Percentiles rank a stretch among this genome's conserved stretches.
Evolutionary conservation across 1,140 invertebrate species (phyloP).

Genomic region (Lamellibrachia luymesi): DNA sequence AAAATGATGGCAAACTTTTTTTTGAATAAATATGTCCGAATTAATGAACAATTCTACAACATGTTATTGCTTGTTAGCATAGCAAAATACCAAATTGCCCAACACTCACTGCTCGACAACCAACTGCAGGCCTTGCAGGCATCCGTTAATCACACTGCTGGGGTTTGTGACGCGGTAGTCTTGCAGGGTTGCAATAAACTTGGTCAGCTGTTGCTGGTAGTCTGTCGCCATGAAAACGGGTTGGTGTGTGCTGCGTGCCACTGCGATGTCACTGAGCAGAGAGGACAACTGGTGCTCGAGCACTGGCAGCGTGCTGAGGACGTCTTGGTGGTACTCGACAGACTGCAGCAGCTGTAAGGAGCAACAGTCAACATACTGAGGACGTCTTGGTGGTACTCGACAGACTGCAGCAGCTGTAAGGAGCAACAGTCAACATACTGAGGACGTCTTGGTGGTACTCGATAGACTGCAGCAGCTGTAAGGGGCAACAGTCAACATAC

Average conservation of each 20-base stretch:
- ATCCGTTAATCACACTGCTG: slow-evolving; percentile 62
- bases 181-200: slow-evolving; percentile 75
- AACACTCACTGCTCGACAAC: slow-evolving; percentile 83
- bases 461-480: no score
- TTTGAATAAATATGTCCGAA: no score
- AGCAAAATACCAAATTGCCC: neutral
- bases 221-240: slow-evolving; percentile 78
- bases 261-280: slow-evolving; percentile 22
- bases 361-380: neutral
- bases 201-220: slow-evolving; percentile 78
- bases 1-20: no score
- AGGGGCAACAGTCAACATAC: no score
- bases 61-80: no score
- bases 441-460: no score
- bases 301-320: slow-evolving; percentile 19
- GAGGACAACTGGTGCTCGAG: slow-evolving; percentile 19
- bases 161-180: slow-evolving; percentile 76
- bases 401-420: no score
- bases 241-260: slow-evolving; percentile 74
- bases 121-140: slow-evolving; percentile 69
- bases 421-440: no score
- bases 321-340: neutral
- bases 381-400: no score
- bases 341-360: slow-evolving; percentile 16
- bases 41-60: no score